Conservation (phyloP, 2,888 invertebrate species). For the Notocelia uddmanniana region DNA sequence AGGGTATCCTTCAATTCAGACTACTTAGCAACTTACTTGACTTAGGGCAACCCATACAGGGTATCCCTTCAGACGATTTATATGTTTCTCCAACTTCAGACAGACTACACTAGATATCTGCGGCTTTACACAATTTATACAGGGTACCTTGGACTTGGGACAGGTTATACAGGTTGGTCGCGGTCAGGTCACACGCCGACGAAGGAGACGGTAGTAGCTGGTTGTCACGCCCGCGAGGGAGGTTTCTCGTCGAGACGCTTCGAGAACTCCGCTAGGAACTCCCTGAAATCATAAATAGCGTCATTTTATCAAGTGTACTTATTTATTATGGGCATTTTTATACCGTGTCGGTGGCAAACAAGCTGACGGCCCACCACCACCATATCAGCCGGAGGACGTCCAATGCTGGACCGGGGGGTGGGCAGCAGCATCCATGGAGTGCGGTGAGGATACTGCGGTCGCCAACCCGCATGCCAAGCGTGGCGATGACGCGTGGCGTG, state of each 20-base stretch:
- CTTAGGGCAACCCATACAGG: background rate
- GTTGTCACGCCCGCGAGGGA: slow-evolving; percentile 66
- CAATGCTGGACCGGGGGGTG: too few relatives aligned
- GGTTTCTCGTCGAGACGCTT: slow-evolving; percentile 78
- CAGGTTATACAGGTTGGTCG: background rate
- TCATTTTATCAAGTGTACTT: too few relatives aligned
- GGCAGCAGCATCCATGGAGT: too few relatives aligned
- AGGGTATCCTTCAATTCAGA: background rate
- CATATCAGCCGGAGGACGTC: too few relatives aligned
- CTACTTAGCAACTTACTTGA: too few relatives aligned
- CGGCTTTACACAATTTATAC: background rate
- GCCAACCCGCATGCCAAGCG: too few relatives aligned
- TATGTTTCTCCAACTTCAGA: background rate
- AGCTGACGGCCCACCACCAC: too few relatives aligned
- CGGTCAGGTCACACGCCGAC: slow-evolving; percentile 29
- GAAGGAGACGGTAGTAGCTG: slow-evolving; percentile 27
- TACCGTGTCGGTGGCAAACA: too few relatives aligned
- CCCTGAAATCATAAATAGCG: slow-evolving; percentile 60
- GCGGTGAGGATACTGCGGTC: too few relatives aligned
- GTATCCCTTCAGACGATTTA: background rate
- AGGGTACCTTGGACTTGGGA: background rate
- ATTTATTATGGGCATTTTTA: too few relatives aligned
- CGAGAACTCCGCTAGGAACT: slow-evolving; percentile 75
- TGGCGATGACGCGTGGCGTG: too few relatives aligned
- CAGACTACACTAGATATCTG: background rate